A percentile compares a stretch with the other conserved stretches of the same genome.
Evolutionary conservation across 2,888 invertebrate species (phyloP).

Genomic region (Ectropis crepuscularia): DNA sequence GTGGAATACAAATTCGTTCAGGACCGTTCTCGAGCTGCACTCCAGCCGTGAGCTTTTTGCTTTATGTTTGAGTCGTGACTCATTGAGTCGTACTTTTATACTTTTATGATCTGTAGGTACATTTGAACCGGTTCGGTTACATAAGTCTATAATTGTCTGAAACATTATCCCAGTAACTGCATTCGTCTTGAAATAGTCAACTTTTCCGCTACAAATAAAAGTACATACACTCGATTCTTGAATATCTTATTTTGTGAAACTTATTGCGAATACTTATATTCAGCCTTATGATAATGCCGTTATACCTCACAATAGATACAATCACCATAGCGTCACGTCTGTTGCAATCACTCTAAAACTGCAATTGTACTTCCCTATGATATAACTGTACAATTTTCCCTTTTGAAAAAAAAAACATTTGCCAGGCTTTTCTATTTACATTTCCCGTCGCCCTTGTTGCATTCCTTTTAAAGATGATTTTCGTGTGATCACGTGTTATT

Average conservation of each 20-base stretch:
- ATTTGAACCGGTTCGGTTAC: no score
- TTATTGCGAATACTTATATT: slow-evolving; percentile 56
- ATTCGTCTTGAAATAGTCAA: slow-evolving; percentile 36
- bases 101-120: no score
- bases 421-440: slow-evolving; percentile 39
- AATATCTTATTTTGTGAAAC: slow-evolving; percentile 53
- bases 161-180: background rate
- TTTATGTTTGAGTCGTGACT: no score
- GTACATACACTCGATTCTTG: slow-evolving; percentile 1
- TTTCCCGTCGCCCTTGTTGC: slow-evolving; percentile 9
- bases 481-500: slow-evolving; percentile 13
- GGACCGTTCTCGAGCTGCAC: no score
- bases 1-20: no score
- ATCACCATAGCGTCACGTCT: slow-evolving; percentile 54
- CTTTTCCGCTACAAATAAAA: slow-evolving; percentile 40
- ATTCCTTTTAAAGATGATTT: slow-evolving; percentile 7
- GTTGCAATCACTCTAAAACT: slow-evolving; percentile 40
- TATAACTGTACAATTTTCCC: slow-evolving; percentile 42
- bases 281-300: slow-evolving; percentile 15
- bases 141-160: background rate
- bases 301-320: slow-evolving; percentile 63
- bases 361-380: slow-evolving; percentile 36
- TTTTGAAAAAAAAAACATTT: slow-evolving; percentile 35
- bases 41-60: no score
- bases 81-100: no score